Percentiles rank a stretch among this genome's conserved stretches.
Conservation (phyloP, 2,888 invertebrate species). For the Drosophila kambysellisi region DNA sequence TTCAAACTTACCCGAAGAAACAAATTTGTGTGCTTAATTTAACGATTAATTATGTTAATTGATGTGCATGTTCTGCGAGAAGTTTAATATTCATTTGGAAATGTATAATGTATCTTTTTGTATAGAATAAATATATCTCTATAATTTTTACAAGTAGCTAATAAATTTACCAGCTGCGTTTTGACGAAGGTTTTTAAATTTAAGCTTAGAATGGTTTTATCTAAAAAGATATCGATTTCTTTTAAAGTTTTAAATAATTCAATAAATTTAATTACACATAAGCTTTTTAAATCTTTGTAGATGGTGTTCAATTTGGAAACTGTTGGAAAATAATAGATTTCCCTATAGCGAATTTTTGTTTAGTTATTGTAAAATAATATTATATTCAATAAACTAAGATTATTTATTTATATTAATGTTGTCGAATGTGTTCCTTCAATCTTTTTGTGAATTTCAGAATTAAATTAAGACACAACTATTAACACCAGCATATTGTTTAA, state of each 20-base stretch:
- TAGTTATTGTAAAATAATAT: too few species aligned
- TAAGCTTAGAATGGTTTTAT: background rate
- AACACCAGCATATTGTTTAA: accelerated
- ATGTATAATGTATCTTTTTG: background rate
- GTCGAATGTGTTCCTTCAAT: background rate
- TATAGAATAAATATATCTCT: background rate
- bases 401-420: background rate
- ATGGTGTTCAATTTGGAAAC: too few species aligned
- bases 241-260: background rate
- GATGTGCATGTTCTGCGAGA: background rate
- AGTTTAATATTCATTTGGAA: background rate
- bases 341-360: background rate
- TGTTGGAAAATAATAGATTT: background rate
- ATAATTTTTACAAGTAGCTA: background rate
- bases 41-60: background rate
- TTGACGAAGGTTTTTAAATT: background rate
- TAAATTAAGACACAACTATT: background rate
- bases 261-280: background rate
- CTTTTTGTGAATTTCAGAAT: background rate
- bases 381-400: background rate
- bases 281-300: background rate
- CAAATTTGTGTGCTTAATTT: background rate
- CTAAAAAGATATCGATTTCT: background rate
- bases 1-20: background rate
- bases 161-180: background rate